Base-by-base conservation (phyloP, 1,140 invertebrate species). In the Schmidtea mediterranea region DNA sequence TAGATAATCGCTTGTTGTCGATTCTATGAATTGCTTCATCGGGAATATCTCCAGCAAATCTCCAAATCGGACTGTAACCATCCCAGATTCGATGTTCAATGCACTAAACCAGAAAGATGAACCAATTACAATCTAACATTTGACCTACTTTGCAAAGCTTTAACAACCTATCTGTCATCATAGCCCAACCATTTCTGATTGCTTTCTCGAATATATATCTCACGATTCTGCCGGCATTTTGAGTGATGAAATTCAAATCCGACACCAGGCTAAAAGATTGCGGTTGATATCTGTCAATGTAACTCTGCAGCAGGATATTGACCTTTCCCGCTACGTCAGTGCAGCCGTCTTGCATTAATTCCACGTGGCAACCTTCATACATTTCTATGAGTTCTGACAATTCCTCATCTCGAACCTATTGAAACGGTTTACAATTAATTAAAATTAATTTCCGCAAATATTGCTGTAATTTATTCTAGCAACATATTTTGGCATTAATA, bases 131-230 rank as follows among this genome's bases (percentile, higher is more conserved):
- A n/a, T n/a, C n/a, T n/a, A n/a, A n/a, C 6, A 46, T 26, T 15
- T 8, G 15, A 41, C 39, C 6, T 15, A 41, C 39, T 19, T 18
- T 41, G 9, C 12, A 12, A 41, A 41, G 12, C 8, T 41, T 72
- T 5, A 75, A 59, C 51, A 90, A 74, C 23, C 80, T 65, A 1
- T 73, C 76, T 0, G 87, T 76, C 71, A 92, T 75, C 40, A 84
- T 70, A 0, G 87, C 76, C 71, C 84, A 87, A 55, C 82, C 82
- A 56, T 77, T 77, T 37, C 80, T 71, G 6, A 95, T 62, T 3
- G 79, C 79, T 53, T 95, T 82, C 58, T 97, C 87, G 65, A 95
- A 97, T 22, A 94, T 64, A 0, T 84, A 86, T 45, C 89, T 70
- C 10, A 77, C 74, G 53, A 98, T 86, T 52, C 90, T 69, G 0